Evolutionary conservation across 2,797 vertebrate species (phyloP).

Genomic region (Rhabdophis nuchalis): DNA sequence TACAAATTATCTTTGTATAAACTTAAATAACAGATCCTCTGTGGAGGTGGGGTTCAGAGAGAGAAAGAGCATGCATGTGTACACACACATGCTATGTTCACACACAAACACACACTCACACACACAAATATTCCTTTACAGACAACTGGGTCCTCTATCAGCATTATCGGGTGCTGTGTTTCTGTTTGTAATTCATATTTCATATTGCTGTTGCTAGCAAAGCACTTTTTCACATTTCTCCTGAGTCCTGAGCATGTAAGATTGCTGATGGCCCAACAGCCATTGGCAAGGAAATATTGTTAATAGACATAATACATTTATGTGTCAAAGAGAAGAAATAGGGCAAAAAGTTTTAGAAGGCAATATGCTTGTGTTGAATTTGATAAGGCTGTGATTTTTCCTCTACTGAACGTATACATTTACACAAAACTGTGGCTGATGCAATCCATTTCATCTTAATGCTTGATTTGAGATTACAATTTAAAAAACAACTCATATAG

Average conservation of each 20-base stretch:
- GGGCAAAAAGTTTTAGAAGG: constrained; percentile 54
- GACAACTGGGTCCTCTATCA: constrained; percentile 39
- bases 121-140: not conserved
- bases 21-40: not conserved
- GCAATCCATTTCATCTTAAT: constrained; percentile 54
- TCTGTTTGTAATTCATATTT: constrained; percentile 82
- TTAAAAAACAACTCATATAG: constrained; percentile 46
- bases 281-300: constrained; percentile 60
- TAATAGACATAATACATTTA: constrained; percentile 63
- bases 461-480: constrained; percentile 56
- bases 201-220: constrained; percentile 73
- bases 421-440: not conserved
- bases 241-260: constrained; percentile 51
- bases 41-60: not conserved
- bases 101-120: not conserved
- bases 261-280: constrained; percentile 62
- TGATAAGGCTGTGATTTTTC: constrained; percentile 17
- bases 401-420: not conserved
- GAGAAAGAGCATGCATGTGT: not conserved
- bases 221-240: constrained; percentile 66
- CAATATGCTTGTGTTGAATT: constrained; percentile 41
- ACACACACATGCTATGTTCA: not conserved
- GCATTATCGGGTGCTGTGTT: constrained; percentile 33
- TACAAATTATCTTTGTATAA: not conserved
- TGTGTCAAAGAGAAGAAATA: constrained; percentile 60